Evolutionary conservation across 2,113 vertebrate species (phyloP).

Genomic region (Sorex araneus): DNA sequence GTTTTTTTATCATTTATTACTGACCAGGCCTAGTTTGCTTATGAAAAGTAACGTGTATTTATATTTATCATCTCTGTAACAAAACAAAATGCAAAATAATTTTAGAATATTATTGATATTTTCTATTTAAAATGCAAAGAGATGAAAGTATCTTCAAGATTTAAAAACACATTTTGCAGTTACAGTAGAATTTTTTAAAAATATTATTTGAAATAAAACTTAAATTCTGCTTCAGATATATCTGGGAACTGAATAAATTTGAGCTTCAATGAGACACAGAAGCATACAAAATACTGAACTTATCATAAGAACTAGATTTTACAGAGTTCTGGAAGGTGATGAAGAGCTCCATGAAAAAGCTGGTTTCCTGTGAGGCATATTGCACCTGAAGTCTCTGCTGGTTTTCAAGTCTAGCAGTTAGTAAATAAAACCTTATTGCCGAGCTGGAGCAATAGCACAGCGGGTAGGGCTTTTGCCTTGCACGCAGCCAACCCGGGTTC

Average conservation of each 20-base stretch:
- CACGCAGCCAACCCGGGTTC: no score
- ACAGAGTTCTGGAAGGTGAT: not conserved
- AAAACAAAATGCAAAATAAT: constrained; percentile 43
- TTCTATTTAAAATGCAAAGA: constrained; percentile 45
- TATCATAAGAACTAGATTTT: not conserved
- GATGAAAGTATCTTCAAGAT: not conserved
- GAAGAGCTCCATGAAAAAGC: not conserved
- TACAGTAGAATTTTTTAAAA: constrained; percentile 1
- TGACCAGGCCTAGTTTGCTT: not conserved
- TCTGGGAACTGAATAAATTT: not conserved
- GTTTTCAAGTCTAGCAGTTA: not conserved
- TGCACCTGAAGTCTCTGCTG: not conserved
- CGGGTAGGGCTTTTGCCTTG: no score
- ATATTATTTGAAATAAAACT: not conserved
- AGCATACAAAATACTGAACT: not conserved
- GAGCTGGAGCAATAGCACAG: no score
- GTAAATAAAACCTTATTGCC: not conserved
- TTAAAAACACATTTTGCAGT: not conserved
- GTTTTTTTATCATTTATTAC: not conserved
- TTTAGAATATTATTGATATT: constrained; percentile 19
- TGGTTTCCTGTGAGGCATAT: no score
- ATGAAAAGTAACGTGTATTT: constrained; percentile 28
- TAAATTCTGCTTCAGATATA: constrained; percentile 33
- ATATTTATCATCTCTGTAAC: not conserved
- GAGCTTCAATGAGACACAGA: not conserved